Evolutionary conservation across 92 coral and sea anemone genomes (phyloP).

Genomic region (Porites divaricata): DNA sequence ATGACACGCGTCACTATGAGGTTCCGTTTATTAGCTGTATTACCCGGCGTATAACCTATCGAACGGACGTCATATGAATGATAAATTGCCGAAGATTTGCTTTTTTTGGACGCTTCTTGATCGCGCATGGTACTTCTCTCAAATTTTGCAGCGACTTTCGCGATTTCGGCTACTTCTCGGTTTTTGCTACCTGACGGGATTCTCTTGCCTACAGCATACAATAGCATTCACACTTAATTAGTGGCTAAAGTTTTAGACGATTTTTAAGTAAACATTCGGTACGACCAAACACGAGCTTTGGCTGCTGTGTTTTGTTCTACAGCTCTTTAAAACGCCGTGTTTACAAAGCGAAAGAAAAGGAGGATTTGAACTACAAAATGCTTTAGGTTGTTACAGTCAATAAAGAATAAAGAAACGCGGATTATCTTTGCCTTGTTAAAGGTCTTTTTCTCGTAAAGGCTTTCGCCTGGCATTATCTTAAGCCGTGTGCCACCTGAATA

Average conservation of each 20-base stretch:
- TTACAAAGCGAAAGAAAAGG: slow-evolving; percentile 32
- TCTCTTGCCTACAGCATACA: neutral
- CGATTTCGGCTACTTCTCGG: neutral
- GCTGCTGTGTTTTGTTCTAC: slow-evolving; percentile 17
- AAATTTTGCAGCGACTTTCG: neutral
- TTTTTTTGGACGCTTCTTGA: neutral
- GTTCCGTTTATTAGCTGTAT: slow-evolving; percentile 78
- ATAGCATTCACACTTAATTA: slow-evolving; percentile 37
- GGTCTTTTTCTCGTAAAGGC: neutral
- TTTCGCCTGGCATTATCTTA: slow-evolving; percentile 23
- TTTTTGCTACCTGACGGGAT: neutral
- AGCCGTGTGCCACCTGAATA: slow-evolving; percentile 22
- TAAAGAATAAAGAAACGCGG: slow-evolving; percentile 11
- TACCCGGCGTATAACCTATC: slow-evolving; percentile 70
- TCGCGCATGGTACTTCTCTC: neutral
- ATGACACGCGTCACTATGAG: slow-evolving; percentile 32
- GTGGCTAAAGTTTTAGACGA: slow-evolving; percentile 30
- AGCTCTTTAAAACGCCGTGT: slow-evolving; percentile 19
- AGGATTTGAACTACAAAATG: slow-evolving; percentile 35
- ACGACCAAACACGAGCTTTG: slow-evolving; percentile 22
- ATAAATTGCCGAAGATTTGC: slow-evolving; percentile 41
- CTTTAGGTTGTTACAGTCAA: slow-evolving; percentile 28
- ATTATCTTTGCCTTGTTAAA: neutral
- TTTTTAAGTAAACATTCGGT: slow-evolving; percentile 62
- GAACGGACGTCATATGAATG: slow-evolving; percentile 59